These are phyloP conservation scores for Apolygus lucorum DNA, from an alignment of 1,140 invertebrate genomes.

Conservation along the genomic window DNA sequence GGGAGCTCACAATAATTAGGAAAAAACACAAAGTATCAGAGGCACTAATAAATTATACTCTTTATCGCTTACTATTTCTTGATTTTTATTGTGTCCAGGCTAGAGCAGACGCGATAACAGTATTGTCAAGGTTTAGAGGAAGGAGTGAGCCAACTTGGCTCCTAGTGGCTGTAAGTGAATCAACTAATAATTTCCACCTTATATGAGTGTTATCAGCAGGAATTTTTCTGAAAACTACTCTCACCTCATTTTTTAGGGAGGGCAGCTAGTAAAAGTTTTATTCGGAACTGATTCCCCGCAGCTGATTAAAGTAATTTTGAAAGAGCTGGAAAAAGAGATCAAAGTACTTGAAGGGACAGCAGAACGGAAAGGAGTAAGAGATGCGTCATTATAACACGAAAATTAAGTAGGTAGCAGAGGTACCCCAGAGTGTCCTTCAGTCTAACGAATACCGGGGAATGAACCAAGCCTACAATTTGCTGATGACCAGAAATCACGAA, in stretches of 20 bases:
- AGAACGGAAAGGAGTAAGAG: slow-evolving; percentile 42
- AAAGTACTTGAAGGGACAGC: slow-evolving; percentile 42
- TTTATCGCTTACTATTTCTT: too few species aligned
- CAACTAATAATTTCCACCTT: too few species aligned
- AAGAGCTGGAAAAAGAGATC: slow-evolving; percentile 60
- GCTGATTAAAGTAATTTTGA: slow-evolving; percentile 60
- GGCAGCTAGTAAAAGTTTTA: slow-evolving; percentile 70
- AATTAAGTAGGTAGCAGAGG: too few species aligned
- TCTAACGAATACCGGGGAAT: too few species aligned
- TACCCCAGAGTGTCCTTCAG: too few species aligned
- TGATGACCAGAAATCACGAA: too few species aligned
- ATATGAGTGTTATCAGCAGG: background rate
- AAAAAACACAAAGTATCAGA: background rate
- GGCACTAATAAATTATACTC: background rate
- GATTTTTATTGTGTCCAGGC: too few species aligned
- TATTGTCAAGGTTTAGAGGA: slow-evolving; percentile 67
- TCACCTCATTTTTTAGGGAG: slow-evolving; percentile 62
- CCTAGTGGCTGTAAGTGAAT: slow-evolving; percentile 30
- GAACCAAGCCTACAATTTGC: too few species aligned
- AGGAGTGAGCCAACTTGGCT: slow-evolving; percentile 64
- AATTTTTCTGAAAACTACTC: too few species aligned
- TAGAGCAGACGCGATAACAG: slow-evolving; percentile 71
- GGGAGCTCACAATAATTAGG: background rate
- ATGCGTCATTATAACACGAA: too few species aligned
- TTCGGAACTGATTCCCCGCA: slow-evolving; percentile 78